Conservation (phyloP, 2,113 vertebrate species). For the Thermophis baileyi region DNA sequence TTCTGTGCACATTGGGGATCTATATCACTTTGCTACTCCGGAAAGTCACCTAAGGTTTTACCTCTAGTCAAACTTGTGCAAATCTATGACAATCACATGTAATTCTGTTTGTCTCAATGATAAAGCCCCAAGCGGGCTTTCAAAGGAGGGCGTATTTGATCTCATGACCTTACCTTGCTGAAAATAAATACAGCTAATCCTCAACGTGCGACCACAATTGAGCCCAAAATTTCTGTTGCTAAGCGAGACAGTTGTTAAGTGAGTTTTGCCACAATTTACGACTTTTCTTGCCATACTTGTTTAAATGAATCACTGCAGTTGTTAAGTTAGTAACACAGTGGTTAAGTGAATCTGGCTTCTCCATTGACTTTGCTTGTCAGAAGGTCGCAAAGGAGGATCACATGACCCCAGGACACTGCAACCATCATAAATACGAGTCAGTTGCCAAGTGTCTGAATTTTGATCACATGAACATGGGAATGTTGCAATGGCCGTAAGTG, state of each 20-base stretch:
- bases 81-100: conserved; percentile 10
- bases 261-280: not conserved
- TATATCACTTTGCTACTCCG: conserved; percentile 27
- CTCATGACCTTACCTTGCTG: conserved; percentile 30
- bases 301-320: not conserved
- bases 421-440: not conserved
- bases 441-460: not conserved
- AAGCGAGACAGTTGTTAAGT: not conserved
- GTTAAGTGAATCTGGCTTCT: not conserved
- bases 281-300: not conserved
- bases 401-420: not conserved
- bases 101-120: conserved; percentile 33
- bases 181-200: not conserved
- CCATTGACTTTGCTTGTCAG: not conserved
- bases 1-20: conserved; percentile 26
- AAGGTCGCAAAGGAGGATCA: not conserved
- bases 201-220: not conserved
- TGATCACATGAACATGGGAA: not conserved
- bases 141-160: not conserved
- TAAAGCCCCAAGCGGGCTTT: not conserved
- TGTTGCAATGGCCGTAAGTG: not conserved
- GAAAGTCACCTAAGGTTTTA: not conserved
- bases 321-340: not conserved
- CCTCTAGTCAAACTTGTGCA: conserved; percentile 35
- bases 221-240: not conserved